phyloP scores from a whole-genome alignment of 2,888 invertebrate genomes.

The Metacarcinus magister region DNA sequence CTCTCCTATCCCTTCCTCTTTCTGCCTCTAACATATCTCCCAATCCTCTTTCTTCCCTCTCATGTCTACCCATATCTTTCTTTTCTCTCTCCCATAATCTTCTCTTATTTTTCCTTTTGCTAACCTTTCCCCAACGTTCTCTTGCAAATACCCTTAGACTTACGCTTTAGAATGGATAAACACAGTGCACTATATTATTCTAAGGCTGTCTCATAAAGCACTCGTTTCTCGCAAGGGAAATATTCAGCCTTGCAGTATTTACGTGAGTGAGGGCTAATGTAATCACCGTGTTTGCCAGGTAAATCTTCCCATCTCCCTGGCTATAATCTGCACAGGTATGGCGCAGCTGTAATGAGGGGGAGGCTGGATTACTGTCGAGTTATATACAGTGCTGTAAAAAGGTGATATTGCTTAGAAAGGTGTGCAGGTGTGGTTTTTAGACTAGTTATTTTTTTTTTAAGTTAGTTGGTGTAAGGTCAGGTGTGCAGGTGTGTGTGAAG shows the following conservation, averaged over 20 bases:
- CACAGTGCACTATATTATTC: not conserved
- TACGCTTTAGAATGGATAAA: not conserved
- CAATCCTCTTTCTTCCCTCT: not conserved
- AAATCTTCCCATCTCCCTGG: slow-evolving; percentile 19
- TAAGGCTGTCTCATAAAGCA: not conserved
- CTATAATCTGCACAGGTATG: not conserved
- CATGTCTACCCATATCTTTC: not conserved
- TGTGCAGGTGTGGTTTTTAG: not conserved
- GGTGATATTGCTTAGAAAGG: not conserved
- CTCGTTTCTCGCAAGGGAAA: not conserved
- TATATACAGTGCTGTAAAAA: not conserved
- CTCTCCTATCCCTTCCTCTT: too few species aligned
- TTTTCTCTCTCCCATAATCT: not conserved
- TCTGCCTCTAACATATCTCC: too few species aligned
- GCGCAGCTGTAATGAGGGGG: slow-evolving; percentile 19
- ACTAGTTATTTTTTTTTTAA: not conserved
- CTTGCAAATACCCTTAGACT: not conserved
- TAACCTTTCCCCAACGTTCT: not conserved
- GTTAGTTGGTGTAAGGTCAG: not conserved
- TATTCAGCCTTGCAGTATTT: slow-evolving; percentile 11
- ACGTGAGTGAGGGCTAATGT: not conserved
- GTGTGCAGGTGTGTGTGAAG: not conserved
- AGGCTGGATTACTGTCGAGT: slow-evolving; percentile 12
- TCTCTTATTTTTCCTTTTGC: not conserved
- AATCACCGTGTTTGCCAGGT: slow-evolving; percentile 41